A percentile compares a stretch with the other conserved stretches of the same genome.
phyloP scores from a whole-genome alignment of 64 coral and sea anemone genomes.

The Astreopora myriophthalma region DNA sequence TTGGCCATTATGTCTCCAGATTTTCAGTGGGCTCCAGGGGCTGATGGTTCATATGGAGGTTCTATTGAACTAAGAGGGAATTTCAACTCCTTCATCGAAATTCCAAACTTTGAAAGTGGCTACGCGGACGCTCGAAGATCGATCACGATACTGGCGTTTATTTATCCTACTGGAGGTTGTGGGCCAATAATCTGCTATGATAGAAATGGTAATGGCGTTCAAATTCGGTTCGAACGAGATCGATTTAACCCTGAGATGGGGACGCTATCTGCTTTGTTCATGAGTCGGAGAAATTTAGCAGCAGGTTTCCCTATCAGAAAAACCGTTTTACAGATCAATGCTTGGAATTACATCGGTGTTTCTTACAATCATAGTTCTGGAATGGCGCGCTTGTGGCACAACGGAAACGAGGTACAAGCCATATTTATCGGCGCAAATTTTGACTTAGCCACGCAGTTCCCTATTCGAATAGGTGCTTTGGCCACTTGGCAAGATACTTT shows the following conservation, averaged over 20 bases:
- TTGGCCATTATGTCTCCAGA: conserved; percentile 22
- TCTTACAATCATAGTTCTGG: conserved; percentile 58
- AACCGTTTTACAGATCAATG: conserved; percentile 16
- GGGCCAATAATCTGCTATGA: conserved; percentile 69
- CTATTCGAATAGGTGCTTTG: conserved; percentile 50
- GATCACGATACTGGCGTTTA: conserved; percentile 52
- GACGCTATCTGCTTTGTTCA: not conserved
- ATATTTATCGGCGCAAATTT: not conserved
- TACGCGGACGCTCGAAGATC: conserved; percentile 17
- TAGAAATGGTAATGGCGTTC: conserved; percentile 15
- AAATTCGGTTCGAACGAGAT: not conserved
- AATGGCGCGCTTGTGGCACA: conserved; percentile 51
- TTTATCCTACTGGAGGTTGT: conserved; percentile 24
- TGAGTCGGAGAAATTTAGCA: not conserved
- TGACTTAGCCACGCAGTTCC: conserved; percentile 58
- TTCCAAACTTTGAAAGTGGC: conserved; percentile 13
- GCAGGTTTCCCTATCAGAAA: not conserved
- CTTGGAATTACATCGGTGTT: conserved; percentile 66
- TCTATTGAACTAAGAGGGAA: conserved; percentile 30
- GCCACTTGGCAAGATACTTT: not conserved
- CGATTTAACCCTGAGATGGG: not conserved
- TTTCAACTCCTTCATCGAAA: conserved; percentile 51
- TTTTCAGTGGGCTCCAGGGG: conserved; percentile 5
- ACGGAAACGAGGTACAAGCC: conserved; percentile 61
- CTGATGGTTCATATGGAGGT: not conserved